Evolutionary conservation across 2,888 invertebrate genomes (phyloP).

Genomic region (Periphyllus acericola): DNA sequence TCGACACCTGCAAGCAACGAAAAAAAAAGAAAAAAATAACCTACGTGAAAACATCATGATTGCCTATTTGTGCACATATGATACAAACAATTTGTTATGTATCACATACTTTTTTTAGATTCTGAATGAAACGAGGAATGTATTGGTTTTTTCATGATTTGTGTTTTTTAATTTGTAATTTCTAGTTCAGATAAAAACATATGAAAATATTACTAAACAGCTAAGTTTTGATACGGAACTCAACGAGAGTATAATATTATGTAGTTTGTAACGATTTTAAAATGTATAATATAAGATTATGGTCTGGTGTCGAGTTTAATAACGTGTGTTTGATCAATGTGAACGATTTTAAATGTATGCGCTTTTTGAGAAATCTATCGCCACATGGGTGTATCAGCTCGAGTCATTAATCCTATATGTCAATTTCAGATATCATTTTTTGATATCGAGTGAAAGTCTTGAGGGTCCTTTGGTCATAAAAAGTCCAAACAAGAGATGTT

Average conservation of each 20-base stretch:
- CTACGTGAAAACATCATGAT: too few relatives aligned
- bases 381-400: background rate
- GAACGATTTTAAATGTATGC: background rate
- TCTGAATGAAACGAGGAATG: too few relatives aligned
- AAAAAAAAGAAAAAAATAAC: too few relatives aligned
- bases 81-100: too few relatives aligned
- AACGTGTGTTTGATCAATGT: background rate
- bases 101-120: too few relatives aligned
- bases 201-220: background rate
- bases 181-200: background rate
- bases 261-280: background rate
- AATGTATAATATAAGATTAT: background rate
- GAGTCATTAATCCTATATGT: background rate
- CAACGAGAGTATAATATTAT: background rate
- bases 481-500: background rate
- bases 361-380: background rate
- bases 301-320: background rate
- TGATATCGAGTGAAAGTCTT: background rate
- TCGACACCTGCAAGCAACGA: too few relatives aligned
- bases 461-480: background rate
- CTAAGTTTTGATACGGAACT: background rate
- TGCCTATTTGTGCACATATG: too few relatives aligned
- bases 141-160: too few relatives aligned
- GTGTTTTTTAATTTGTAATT: too few relatives aligned
- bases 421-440: slow-evolving; percentile 18